phyloP scores from a whole-genome alignment of 1,140 invertebrate genomes.

The Ips typographus region DNA sequence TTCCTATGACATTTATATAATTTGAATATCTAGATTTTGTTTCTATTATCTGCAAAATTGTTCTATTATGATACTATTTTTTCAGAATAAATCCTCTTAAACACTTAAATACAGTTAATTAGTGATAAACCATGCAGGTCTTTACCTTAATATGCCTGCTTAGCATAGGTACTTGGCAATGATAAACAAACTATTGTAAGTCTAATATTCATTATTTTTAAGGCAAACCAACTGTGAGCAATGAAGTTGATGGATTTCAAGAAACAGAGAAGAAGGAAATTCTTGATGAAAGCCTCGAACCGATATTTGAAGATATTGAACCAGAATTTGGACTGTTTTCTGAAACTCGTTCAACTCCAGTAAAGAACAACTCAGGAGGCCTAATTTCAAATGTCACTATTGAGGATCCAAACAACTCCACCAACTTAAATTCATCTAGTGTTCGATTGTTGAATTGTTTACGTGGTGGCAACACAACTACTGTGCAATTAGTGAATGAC shows the following conservation, averaged over 20 bases:
- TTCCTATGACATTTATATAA: no score
- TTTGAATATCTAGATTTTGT: no score
- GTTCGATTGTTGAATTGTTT: conserved; percentile 46
- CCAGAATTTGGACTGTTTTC: conserved; percentile 19
- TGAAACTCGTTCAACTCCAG: background rate
- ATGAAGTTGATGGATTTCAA: no score
- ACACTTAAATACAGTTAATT: no score
- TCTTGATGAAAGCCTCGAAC: conserved; percentile 3
- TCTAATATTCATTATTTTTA: background rate
- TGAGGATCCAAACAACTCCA: conserved; percentile 26
- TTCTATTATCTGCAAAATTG: no score
- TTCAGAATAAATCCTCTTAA: no score
- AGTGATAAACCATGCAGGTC: background rate
- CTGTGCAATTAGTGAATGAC: conserved; percentile 50
- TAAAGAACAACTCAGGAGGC: background rate
- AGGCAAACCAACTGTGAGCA: background rate
- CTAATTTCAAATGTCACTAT: conserved; percentile 23
- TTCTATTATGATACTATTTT: no score
- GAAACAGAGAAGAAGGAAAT: background rate
- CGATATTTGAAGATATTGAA: conserved; percentile 28
- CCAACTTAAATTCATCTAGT: conserved; percentile 29
- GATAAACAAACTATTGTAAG: background rate
- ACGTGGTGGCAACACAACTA: conserved; percentile 25
- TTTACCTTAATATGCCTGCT: background rate
- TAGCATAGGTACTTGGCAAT: background rate